phyloP scores from a whole-genome alignment of 2,113 vertebrate genomes.

The Apistogramma diplotaenia region DNA sequence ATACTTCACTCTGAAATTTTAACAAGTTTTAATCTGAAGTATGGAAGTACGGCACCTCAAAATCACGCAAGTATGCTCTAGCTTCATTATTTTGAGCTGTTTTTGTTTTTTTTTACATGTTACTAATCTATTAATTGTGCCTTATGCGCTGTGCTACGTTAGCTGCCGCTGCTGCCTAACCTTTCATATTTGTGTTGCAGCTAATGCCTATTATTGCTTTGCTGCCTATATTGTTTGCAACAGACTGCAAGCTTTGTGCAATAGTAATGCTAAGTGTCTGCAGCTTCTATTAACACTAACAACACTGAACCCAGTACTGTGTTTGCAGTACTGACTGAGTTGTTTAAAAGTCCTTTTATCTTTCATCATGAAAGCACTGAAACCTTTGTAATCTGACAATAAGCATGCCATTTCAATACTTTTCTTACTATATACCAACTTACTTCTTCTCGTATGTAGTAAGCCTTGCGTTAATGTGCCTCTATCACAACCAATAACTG shows the following conservation, averaged over 20 bases:
- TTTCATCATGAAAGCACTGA: not conserved
- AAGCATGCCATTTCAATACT: conserved; percentile 3
- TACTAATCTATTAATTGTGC: conserved; percentile 7
- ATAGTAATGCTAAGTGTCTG: conserved; percentile 49
- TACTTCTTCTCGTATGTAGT: not conserved
- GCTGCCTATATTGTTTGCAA: conserved; percentile 27
- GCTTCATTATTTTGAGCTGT: not conserved
- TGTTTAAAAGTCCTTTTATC: conserved; percentile 2
- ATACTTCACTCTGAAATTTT: conserved; percentile 33
- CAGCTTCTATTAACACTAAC: conserved; percentile 25
- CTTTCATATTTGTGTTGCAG: conserved; percentile 21
- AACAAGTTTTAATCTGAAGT: not conserved
- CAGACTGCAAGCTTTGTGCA: not conserved
- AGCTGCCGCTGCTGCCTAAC: conserved; percentile 13
- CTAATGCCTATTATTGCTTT: conserved; percentile 34
- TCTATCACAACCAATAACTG: conserved; percentile 41
- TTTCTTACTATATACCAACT: conserved; percentile 1
- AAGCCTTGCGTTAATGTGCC: conserved; percentile 16
- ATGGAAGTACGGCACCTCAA: conserved; percentile 14
- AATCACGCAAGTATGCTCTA: not conserved
- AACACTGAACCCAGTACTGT: not conserved
- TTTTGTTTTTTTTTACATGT: not conserved
- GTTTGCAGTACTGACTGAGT: conserved; percentile 27
- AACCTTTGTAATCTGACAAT: not conserved
- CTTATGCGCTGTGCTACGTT: conserved; percentile 18